Evolutionary conservation across 2,797 vertebrate species (phyloP), one percentile per base, ranked within the genome.

Genomic region (Pseudochirops cupreus): DNA sequence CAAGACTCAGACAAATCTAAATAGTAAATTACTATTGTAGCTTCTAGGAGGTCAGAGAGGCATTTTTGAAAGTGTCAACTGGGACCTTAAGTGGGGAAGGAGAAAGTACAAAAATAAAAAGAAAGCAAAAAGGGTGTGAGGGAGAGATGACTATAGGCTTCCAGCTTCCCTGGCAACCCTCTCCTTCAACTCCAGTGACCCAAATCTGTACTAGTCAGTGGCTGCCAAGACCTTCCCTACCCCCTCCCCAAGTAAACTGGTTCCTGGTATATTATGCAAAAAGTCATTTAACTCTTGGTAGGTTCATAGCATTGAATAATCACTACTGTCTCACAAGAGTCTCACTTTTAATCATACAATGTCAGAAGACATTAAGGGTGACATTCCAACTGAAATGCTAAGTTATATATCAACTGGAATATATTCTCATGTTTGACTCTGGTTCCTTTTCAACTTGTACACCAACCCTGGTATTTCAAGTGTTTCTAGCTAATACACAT

Each of bases 401-500:
- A 94, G 2, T 21, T 93, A 46, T 11, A 56, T 57, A 31, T 90
- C 26, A 28, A 56, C 16, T 46, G 1, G 31, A 18, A 90, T 53
- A 50, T 31, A 31, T 53, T 54, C 11, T 90, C 89, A 50, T 11
- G 26, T 50, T 53, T 74, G 29, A 54, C 52, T 90, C 11, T 52
- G 52, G 50, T 59, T 95, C 91, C 46, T 74, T 55, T 97, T 87
- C 58, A 92, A 26, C 14, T 93, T 28, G 3, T 33, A 92, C 95
- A 56, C n/a, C 29, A 50, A 59, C 67, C 91, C 92, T 33, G 53
- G 39, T 56, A 56, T 87, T 93, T 74, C 87, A 92, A 12, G 53
- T 31, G 12, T 31, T 90, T 29, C 13, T 74, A 4, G n/a, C 67
- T 39, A 39, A 74, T 6, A 0, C 5, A 74, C 1, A 74, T 21